These are phyloP conservation scores for Notospermus geniculatus DNA, from an alignment of 1,140 invertebrate species.

Conservation along the genomic window DNA sequence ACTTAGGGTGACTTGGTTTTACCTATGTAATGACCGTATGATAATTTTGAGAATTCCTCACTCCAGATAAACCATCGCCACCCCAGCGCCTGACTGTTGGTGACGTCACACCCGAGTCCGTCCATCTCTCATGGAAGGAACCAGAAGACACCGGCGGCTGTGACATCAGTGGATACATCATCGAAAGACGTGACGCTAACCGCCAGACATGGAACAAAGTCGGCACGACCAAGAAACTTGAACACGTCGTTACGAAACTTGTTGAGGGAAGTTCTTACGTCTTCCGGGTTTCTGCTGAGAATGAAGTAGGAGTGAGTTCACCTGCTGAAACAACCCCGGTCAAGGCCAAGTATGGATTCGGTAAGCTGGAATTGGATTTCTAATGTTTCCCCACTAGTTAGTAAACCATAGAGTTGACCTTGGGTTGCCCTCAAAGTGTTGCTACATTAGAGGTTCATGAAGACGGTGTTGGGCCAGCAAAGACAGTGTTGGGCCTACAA, in stretches of 20 bases:
- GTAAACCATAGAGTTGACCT: too few relatives aligned
- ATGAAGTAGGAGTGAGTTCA: slow-evolving; percentile 84
- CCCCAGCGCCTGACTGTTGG: slow-evolving; percentile 36
- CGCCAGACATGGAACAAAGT: slow-evolving; percentile 94
- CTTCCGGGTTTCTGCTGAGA: slow-evolving; percentile 77
- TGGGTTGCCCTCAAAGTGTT: too few relatives aligned
- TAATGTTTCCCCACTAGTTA: neutral
- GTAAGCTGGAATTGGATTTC: slow-evolving; percentile 30
- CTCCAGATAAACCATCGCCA: slow-evolving; percentile 51
- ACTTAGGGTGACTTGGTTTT: slow-evolving; percentile 34
- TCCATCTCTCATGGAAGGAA: slow-evolving; percentile 74
- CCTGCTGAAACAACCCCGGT: slow-evolving; percentile 88
- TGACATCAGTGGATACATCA: slow-evolving; percentile 69
- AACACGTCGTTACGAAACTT: slow-evolving; percentile 82
- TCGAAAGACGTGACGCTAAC: slow-evolving; percentile 85
- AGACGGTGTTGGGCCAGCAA: too few relatives aligned
- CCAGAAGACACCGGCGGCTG: slow-evolving; percentile 73
- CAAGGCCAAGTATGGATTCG: slow-evolving; percentile 66
- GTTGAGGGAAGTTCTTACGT: slow-evolving; percentile 67
- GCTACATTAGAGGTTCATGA: too few relatives aligned
- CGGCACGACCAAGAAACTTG: slow-evolving; percentile 65
- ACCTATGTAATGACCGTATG: slow-evolving; percentile 21
- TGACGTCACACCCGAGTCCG: slow-evolving; percentile 55
- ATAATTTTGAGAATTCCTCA: too few relatives aligned
- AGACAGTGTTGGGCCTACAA: too few relatives aligned